Evolutionary conservation across 2,113 vertebrate genomes (phyloP).

Genomic region (Pelvicachromis taeniatus): DNA sequence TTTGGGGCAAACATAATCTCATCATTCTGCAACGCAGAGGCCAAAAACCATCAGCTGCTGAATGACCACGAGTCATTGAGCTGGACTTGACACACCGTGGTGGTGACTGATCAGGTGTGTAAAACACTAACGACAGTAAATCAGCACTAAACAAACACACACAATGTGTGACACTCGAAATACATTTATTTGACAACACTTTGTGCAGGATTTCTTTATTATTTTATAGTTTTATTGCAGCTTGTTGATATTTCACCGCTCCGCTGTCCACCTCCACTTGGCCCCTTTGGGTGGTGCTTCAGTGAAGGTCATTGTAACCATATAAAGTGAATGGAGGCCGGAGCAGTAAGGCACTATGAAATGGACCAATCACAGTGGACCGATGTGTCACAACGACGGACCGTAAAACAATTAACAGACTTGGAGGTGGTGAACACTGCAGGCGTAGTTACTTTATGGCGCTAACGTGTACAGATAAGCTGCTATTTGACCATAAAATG

Average conservation of each 20-base stretch:
- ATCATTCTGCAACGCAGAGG: not conserved
- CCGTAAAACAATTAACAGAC: not conserved
- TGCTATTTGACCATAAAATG: not conserved
- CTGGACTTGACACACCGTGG: not conserved
- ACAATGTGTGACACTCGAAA: not conserved
- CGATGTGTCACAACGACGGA: not conserved
- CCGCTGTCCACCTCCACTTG: not conserved
- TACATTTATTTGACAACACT: not conserved
- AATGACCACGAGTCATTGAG: not conserved
- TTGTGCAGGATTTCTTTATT: not conserved
- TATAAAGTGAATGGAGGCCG: accelerated
- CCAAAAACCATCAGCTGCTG: not conserved
- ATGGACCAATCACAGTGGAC: not conserved
- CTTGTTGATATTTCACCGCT: not conserved
- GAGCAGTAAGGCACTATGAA: accelerated
- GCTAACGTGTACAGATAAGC: not conserved
- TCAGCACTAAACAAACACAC: not conserved
- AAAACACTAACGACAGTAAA: no score
- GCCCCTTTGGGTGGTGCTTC: not conserved
- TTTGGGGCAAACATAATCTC: accelerated
- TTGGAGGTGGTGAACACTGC: not conserved
- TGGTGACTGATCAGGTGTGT: no score
- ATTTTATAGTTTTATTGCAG: not conserved
- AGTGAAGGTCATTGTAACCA: not conserved
- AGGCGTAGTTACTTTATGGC: not conserved